These are phyloP conservation scores for Chalcis sispes DNA, from an alignment of 2,888 invertebrate species.

Conservation along the genomic window DNA sequence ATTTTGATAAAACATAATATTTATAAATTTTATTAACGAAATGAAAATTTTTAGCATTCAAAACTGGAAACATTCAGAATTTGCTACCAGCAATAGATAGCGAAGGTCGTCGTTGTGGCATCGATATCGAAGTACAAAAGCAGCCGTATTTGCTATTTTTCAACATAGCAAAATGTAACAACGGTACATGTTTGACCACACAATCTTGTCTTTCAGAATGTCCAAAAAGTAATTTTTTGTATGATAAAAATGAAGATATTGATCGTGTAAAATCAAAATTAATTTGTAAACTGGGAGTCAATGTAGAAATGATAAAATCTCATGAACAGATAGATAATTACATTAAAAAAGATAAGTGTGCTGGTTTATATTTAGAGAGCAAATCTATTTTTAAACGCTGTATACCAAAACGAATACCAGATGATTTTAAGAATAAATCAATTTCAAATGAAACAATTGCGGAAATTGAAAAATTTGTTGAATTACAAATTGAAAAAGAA, in stretches of 20 bases:
- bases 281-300: slow-evolving; percentile 80
- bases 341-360: slow-evolving; percentile 81
- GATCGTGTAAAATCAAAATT: slow-evolving; percentile 69
- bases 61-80: slow-evolving; percentile 84
- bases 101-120: slow-evolving; percentile 86
- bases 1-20: neutral
- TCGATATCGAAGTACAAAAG: slow-evolving; percentile 81
- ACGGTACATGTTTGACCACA: slow-evolving; percentile 84
- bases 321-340: slow-evolving; percentile 75
- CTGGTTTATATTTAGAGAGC: slow-evolving; percentile 83
- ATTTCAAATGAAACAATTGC: slow-evolving; percentile 51
- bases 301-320: slow-evolving; percentile 71
- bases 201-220: slow-evolving; percentile 85
- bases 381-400: slow-evolving; percentile 79
- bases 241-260: slow-evolving; percentile 53
- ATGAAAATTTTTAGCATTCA: slow-evolving; percentile 78
- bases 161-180: slow-evolving; percentile 77
- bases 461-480: slow-evolving; percentile 74
- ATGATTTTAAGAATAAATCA: slow-evolving; percentile 60
- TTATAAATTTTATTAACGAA: too few relatives aligned
- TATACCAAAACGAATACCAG: slow-evolving; percentile 74
- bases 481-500: slow-evolving; percentile 71
- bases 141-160: slow-evolving; percentile 89
- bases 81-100: slow-evolving; percentile 90
- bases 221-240: slow-evolving; percentile 79